Evolutionary conservation across 2,888 invertebrate species (phyloP), one percentile per base, ranked within the genome.

Genomic region (Tanytarsus gracilentus): DNA sequence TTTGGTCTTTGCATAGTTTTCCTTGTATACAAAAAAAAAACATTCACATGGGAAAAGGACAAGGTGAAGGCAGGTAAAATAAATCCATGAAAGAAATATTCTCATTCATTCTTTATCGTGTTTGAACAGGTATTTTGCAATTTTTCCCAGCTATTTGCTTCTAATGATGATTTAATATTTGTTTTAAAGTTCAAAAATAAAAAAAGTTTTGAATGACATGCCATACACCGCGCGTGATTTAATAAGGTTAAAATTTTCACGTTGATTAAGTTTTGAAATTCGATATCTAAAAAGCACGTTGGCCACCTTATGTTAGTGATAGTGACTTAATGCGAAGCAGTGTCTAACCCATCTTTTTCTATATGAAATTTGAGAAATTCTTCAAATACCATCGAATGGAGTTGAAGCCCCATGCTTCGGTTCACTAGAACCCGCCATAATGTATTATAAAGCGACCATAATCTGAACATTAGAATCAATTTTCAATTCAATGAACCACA

Each of bases 401-500:
- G 18, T 44, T 18, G 36, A 36, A 36, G 36, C 36, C 36, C 14
- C 36, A 36, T n/a, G 14, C 16, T 14, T 14, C 36, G 16, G 16
- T 40, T 9, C 21, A 40, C 3, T 14, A 21, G 16, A n/a, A 33
- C 9, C 11, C 33, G 11, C 33, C 33, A n/a, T n/a, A 33, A 33
- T n/a, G 23, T 40, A 39, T 40, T 23, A 44, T 44, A 44, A 23
- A 23, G 44, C 21, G 21, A 44, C 23, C 44, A 18, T 44, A 44
- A 44, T 44, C 44, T 44, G 11, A 8, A 44, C 44, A 44, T 49
- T 49, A 49, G 27, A 49, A 49, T 49, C 49, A 49, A 49, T 49
- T 49, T 49, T 49, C 49, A 49, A 49, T 27, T 49, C 49, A 49
- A 7, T 49, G 49, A 49, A 49, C 49, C 49, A 49, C 49, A 44